Conservation (phyloP, 1,140 invertebrate species). For the Coptotermes formosanus region DNA sequence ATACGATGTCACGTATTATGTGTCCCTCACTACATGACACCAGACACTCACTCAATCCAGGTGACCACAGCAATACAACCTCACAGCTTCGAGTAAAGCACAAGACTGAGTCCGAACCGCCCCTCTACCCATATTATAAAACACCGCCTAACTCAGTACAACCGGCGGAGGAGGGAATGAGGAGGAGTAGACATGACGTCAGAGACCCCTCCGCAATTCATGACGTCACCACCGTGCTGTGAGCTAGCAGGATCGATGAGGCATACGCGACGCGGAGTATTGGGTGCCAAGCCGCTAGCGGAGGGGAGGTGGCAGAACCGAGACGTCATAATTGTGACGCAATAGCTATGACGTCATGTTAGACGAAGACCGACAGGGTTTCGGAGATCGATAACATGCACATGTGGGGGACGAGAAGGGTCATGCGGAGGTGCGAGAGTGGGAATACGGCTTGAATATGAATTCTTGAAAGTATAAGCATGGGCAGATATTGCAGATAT, state of each 20-base stretch:
- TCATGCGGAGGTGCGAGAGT: neutral
- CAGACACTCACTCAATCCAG: neutral
- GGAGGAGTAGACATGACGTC: neutral
- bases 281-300: neutral
- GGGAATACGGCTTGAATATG: neutral
- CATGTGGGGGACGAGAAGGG: neutral
- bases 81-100: neutral
- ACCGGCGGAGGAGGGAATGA: neutral
- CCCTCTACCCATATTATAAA: conserved; percentile 12
- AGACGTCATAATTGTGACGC: neutral
- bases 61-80: neutral
- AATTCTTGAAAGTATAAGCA: neutral
- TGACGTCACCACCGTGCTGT: neutral
- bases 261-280: neutral
- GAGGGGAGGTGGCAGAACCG: neutral
- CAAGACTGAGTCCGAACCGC: neutral
- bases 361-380: neutral
- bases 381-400: neutral
- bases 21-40: conserved; percentile 1
- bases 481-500: neutral
- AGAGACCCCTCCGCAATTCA: neutral
- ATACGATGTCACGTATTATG: neutral
- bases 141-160: neutral
- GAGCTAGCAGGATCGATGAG: conserved; percentile 2
- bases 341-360: neutral